Percentiles rank a stretch among this genome's conserved stretches.
These are phyloP conservation scores for Parelbella ahira DNA, from an alignment of 2,888 invertebrate genomes.

Conservation along the genomic window DNA sequence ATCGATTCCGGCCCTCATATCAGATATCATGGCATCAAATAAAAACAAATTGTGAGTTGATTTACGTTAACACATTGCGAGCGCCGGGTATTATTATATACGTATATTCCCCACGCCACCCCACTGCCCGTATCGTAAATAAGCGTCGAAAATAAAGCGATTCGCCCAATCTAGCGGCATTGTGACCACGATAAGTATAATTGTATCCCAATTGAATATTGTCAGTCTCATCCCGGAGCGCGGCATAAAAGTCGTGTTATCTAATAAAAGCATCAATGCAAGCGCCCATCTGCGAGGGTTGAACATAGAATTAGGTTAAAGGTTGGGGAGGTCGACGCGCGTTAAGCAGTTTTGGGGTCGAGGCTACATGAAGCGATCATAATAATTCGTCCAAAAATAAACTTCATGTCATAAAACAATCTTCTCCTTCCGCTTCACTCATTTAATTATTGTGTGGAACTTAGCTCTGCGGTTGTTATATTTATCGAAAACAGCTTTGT, in stretches of 20 bases:
- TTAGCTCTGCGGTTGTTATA: too few relatives aligned
- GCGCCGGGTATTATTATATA: constrained; percentile 22
- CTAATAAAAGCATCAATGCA: constrained; percentile 57
- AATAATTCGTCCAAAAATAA: constrained; percentile 57
- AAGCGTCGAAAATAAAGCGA: constrained; percentile 39
- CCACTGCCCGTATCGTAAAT: constrained; percentile 34
- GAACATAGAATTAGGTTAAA: constrained; percentile 61
- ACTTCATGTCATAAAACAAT: constrained; percentile 47
- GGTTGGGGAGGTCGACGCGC: constrained; percentile 50
- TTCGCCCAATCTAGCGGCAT: constrained; percentile 36
- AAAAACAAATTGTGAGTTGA: constrained; percentile 22
- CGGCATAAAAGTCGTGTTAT: constrained; percentile 45
- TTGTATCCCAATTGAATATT: constrained; percentile 41
- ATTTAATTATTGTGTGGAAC: constrained; percentile 7
- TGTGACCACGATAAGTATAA: constrained; percentile 35
- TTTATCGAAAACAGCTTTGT: too few relatives aligned
- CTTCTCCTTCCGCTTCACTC: constrained; percentile 31
- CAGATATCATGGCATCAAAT: constrained; percentile 19
- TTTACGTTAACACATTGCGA: constrained; percentile 20
- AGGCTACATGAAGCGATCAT: constrained; percentile 53
- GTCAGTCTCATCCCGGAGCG: constrained; percentile 30
- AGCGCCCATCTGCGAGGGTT: constrained; percentile 51
- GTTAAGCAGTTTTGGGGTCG: constrained; percentile 57
- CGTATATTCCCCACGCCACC: constrained; percentile 26
- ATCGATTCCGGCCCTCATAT: constrained; percentile 18